phyloP scores from a whole-genome alignment of 2,888 invertebrate species.

The Eupeodes luniger region DNA sequence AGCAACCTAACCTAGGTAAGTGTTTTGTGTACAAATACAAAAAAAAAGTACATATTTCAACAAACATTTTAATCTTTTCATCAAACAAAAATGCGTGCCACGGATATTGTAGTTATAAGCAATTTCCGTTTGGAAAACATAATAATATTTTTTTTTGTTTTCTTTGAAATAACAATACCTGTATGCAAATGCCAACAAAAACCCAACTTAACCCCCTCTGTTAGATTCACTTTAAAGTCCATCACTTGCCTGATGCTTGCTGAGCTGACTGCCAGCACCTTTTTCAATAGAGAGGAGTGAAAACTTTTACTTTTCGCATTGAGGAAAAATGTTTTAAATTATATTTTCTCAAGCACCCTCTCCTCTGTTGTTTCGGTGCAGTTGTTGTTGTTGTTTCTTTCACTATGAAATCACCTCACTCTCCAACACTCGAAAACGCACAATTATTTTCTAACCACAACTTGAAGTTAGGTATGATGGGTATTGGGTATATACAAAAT shows the following conservation, averaged over 20 bases:
- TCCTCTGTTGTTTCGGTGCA: neutral
- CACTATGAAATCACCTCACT: neutral
- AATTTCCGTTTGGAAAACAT: conserved; percentile 70
- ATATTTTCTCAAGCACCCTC: conserved; percentile 3
- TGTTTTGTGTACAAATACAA: neutral
- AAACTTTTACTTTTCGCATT: conserved; percentile 69
- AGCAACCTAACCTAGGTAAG: neutral
- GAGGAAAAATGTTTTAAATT: conserved; percentile 13
- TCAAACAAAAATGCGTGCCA: conserved; percentile 61
- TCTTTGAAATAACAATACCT: conserved; percentile 34
- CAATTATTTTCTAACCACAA: conserved; percentile 33
- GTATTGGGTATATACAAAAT: neutral
- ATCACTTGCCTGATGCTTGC: neutral
- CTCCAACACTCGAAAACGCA: conserved; percentile 54
- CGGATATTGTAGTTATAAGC: conserved; percentile 68
- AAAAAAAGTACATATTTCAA: conserved; percentile 39
- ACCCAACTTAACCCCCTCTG: neutral
- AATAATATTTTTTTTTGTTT: conserved; percentile 10
- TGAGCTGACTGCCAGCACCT: neutral
- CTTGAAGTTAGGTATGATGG: neutral
- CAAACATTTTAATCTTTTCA: conserved; percentile 67
- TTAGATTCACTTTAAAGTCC: neutral
- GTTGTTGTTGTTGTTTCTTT: neutral
- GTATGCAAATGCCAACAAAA: conserved; percentile 50
- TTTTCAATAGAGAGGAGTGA: conserved; percentile 10